Percentiles rank a stretch among this genome's conserved stretches.
Evolutionary conservation across 2,888 invertebrate species (phyloP).

Genomic region (Iselma pallidipennis): DNA sequence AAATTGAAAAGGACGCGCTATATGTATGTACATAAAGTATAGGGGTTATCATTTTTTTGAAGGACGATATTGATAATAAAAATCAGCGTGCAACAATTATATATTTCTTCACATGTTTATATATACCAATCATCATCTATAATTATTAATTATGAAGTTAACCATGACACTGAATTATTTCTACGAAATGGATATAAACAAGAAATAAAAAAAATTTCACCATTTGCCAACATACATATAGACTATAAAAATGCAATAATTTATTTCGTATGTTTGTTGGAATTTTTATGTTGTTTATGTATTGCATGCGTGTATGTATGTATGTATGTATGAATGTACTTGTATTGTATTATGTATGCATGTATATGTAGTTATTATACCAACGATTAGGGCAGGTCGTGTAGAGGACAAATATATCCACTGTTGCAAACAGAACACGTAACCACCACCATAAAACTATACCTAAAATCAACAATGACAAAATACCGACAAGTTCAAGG

Average conservation of each 20-base stretch:
- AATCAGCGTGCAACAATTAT: neutral
- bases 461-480: conserved; percentile 24
- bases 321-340: neutral
- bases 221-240: too few species aligned
- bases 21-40: too few species aligned
- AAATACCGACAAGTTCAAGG: conserved; percentile 31
- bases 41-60: neutral
- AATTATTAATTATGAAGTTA: neutral
- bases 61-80: neutral
- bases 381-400: conserved; percentile 35
- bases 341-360: neutral
- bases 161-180: neutral
- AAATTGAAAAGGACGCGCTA: neutral
- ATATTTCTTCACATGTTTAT: neutral
- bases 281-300: neutral
- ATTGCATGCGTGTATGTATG: neutral
- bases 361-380: conserved; percentile 1
- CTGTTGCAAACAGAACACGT: conserved; percentile 13
- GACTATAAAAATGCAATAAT: too few species aligned
- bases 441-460: conserved; percentile 8
- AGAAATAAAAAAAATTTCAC: too few species aligned
- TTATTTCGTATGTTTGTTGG: neutral
- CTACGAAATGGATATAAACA: neutral
- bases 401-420: conserved; percentile 36
- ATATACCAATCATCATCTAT: neutral